Percentiles rank a stretch among this genome's conserved stretches.
phyloP scores from a whole-genome alignment of 1,140 invertebrate genomes.

The Drosophila eugracilis region DNA sequence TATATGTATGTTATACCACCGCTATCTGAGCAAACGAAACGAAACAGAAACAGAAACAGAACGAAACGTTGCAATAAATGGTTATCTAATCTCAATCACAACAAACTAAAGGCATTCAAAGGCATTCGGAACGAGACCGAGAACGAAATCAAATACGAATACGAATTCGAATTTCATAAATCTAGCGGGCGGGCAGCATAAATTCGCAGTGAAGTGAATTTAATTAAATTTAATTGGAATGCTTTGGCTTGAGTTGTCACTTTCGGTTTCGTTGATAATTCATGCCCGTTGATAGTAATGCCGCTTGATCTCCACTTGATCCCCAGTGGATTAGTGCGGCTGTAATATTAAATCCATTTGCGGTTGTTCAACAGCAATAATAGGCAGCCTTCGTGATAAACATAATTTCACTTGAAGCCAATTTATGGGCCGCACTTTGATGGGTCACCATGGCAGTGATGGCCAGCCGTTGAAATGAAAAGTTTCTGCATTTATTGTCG shows the following conservation, averaged over 20 bases:
- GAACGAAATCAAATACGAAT: too few species aligned
- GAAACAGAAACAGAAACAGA: conserved; percentile 36
- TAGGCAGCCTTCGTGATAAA: conserved; percentile 25
- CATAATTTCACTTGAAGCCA: conserved; percentile 75
- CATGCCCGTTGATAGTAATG: too few species aligned
- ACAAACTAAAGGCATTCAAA: conserved; percentile 78
- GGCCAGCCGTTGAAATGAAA: conserved; percentile 40
- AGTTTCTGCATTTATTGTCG: conserved; percentile 52
- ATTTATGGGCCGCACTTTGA: conserved; percentile 53
- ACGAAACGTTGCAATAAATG: conserved; percentile 78
- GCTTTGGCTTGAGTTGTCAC: conserved; percentile 46
- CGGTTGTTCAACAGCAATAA: conserved; percentile 77
- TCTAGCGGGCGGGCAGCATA: conserved; percentile 34
- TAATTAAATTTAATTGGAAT: conserved; percentile 50
- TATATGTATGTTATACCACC: conserved; percentile 1
- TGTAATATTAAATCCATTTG: conserved; percentile 84
- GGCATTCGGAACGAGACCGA: conserved; percentile 29
- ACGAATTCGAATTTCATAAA: conserved; percentile 61
- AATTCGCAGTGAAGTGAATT: conserved; percentile 45
- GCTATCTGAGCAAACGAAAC: conserved; percentile 52
- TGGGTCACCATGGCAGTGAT: conserved; percentile 22
- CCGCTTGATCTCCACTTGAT: conserved; percentile 83
- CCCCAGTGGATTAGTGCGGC: conserved; percentile 81
- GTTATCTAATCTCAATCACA: conserved; percentile 82
- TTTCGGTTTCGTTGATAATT: conserved; percentile 74